Evolutionary conservation across 2,888 invertebrate genomes (phyloP), one percentile per base, ranked within the genome.

Genomic region (Erynnis tages): DNA sequence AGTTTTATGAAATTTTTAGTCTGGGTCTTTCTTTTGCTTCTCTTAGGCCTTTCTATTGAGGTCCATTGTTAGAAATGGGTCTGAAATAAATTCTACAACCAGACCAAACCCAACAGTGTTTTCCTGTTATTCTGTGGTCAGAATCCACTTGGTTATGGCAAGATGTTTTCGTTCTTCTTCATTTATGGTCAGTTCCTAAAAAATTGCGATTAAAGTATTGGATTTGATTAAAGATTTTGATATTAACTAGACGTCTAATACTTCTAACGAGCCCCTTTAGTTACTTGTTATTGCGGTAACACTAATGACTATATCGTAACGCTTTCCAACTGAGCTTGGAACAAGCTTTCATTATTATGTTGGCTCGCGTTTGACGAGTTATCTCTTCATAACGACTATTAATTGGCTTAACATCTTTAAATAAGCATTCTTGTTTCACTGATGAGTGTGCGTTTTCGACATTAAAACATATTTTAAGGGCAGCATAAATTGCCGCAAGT

Each of bases 401-500:
- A 23, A 23, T 7, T 23, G 23, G 5, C 6, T 23, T 3, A 23
- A 7, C 7, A 23, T n/a, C n/a, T n/a, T n/a, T n/a, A n/a, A n/a
- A n/a, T 7, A 27, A 6, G 13, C 25, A 37, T n/a, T n/a, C 37
- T 27, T 21, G 19, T 29, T 38, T 5, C 21, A n/a, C n/a, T n/a
- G n/a, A n/a, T n/a, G n/a, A n/a, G n/a, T n/a, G n/a, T n/a, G n/a
- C n/a, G n/a, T 27, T 30, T 10, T 30, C 14, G 23, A 23, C 29
- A 47, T 38, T 29, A 30, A 11, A 14, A 48, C 40, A 37, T 11
- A 38, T 30, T 29, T 47, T 4, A 19, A 47, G 10, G 4, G 2
- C 4, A 14, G 30, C 48, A 48, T 48, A 48, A 48, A 47, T 38
- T 21, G 29, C 14, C 16, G 4, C 21, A 13, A 21, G 3, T 48